phyloP scores from a whole-genome alignment of 2,797 vertebrate species.

The Aulostomus chinensis region DNA sequence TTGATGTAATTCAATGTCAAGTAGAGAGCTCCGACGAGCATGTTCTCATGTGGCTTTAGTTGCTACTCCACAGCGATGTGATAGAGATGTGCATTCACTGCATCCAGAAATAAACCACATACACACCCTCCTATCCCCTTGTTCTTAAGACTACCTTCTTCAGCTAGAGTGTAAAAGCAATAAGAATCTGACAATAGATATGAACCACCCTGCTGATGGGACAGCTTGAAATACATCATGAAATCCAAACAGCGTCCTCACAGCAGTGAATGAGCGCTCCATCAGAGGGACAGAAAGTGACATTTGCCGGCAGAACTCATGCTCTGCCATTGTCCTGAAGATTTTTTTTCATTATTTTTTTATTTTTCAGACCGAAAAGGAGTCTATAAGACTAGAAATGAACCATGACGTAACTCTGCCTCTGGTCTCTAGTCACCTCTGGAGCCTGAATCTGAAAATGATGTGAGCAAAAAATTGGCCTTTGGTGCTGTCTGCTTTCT shows the following conservation, averaged over 20 bases:
- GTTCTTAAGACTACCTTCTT: too few relatives aligned
- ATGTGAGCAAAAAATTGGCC: constrained; percentile 9
- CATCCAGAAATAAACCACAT: too few relatives aligned
- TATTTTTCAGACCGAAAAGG: constrained; percentile 1
- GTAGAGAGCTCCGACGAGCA: too few relatives aligned
- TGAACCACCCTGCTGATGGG: background rate
- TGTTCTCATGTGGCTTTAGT: too few relatives aligned
- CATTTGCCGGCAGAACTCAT: background rate
- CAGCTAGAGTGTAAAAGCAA: too few relatives aligned
- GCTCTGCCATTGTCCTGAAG: background rate
- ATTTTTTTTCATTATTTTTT: constrained; percentile 9
- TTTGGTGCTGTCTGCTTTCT: background rate
- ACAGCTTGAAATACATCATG: constrained; percentile 1
- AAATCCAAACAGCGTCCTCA: background rate
- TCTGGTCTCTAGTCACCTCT: constrained; percentile 15
- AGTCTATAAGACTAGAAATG: constrained; percentile 6
- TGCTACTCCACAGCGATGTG: too few relatives aligned
- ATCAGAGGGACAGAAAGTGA: background rate
- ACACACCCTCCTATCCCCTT: too few relatives aligned
- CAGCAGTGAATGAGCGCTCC: background rate
- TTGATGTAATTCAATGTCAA: too few relatives aligned
- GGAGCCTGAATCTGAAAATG: constrained; percentile 3
- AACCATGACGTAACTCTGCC: constrained; percentile 3
- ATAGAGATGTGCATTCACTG: too few relatives aligned
- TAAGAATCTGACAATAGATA: background rate